Base-by-base conservation (phyloP, 2,888 invertebrate species). In the Pasiphila rectangulata region DNA sequence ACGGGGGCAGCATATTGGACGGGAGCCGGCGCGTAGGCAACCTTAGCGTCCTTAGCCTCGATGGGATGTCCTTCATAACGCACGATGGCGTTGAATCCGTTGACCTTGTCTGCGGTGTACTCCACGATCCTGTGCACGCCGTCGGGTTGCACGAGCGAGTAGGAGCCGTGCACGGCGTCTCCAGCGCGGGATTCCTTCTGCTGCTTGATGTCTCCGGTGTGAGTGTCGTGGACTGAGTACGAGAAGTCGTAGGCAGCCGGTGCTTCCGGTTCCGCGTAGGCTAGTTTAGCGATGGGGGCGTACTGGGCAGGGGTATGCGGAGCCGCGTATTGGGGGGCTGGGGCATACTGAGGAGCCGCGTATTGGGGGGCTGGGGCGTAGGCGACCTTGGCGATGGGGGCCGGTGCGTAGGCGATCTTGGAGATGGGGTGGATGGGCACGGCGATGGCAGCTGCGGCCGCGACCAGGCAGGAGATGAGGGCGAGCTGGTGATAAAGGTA, bases 61-160 rank as follows among this genome's bases (percentile, higher is more conserved):
- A 69, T 57, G 19, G 83, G 77, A 16, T 78, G 73, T 6, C 86
- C 85, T 56, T 89, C 86, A 61, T 86, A 85, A 23, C 81, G 79
- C 10, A 88, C 88, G 47, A 72, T 61, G 20, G 89, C 88, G 70
- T 83, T 86, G 76, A 88, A 89, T 29, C 89, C 89, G 63, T 81
- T 63, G 48, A 65, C 75, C 38, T 75, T 73, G 65, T 87, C 86
- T 12, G 86, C 67, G 61, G 82, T 78, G 75, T 88, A 88, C 47
- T 86, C 84, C 3, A 88, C 88, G 51, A 87, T 78, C 54, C 88
- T 81, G 60, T 69, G 75, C 25, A 80, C 75, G 0, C 89, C 88
- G 36, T 89, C 88, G 50, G 87, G 86, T 50, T 89, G 88, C 24
- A 89, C 70, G n/a, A 89, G 76, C 2, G 88, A 85, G 76, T 89